These are phyloP conservation scores for Colius striatus DNA, from an alignment of 2,113 vertebrate species.

Conservation along the genomic window DNA sequence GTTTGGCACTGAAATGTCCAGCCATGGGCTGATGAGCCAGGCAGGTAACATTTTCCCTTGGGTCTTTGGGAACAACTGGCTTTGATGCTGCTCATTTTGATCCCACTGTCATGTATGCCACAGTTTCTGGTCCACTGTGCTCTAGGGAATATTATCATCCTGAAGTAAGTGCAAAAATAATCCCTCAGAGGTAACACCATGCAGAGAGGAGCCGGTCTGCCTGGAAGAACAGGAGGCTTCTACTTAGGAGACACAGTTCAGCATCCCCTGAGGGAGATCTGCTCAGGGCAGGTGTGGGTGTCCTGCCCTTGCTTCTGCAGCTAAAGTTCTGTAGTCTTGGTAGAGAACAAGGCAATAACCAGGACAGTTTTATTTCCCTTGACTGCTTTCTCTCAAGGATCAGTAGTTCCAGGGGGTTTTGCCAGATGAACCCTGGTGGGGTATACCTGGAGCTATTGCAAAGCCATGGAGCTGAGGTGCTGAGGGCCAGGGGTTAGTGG, in stretches of 20 bases:
- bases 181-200: background rate
- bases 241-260: background rate
- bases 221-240: background rate
- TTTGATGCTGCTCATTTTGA: background rate
- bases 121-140: background rate
- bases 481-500: too few relatives aligned
- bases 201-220: background rate
- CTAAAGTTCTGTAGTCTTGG: background rate
- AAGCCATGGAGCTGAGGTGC: too few relatives aligned
- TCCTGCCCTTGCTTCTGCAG: background rate
- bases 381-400: background rate
- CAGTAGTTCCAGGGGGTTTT: background rate
- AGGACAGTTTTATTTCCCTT: background rate
- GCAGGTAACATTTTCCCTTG: background rate
- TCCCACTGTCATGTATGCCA: rapidly evolving
- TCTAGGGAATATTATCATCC: background rate
- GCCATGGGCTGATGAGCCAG: background rate
- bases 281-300: rapidly evolving
- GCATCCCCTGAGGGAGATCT: background rate
- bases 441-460: background rate
- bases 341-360: background rate
- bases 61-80: background rate
- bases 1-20: background rate
- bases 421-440: background rate
- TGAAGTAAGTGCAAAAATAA: background rate